Conservation (phyloP, 1,140 invertebrate genomes). For the Triops longicaudatus region DNA sequence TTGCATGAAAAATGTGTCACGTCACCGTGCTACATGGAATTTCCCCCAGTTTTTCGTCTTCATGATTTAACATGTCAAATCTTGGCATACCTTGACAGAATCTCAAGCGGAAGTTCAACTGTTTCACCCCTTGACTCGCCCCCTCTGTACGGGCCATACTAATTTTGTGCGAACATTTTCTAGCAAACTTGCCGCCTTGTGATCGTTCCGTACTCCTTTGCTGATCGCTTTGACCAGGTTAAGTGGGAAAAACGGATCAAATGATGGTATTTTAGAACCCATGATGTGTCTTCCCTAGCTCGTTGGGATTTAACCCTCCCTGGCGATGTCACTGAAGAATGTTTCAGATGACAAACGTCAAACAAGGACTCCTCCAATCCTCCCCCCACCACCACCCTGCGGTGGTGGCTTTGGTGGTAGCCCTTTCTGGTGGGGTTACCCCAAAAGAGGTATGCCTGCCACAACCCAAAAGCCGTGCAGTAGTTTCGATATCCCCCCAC, state of each 20-base stretch:
- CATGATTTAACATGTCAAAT: no score
- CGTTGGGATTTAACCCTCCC: neutral
- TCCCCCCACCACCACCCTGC: neutral
- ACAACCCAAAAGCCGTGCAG: neutral
- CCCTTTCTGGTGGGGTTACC: neutral
- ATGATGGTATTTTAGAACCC: neutral
- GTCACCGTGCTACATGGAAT: neutral
- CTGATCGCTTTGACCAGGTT: no score
- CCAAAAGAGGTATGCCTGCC: no score
- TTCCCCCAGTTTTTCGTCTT: neutral
- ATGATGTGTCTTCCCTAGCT: neutral
- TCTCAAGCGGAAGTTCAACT: no score
- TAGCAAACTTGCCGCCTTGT: no score
- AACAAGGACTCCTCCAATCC: neutral
- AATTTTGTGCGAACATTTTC: no score
- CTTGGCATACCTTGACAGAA: no score
- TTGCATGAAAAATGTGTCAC: neutral
- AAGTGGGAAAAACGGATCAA: neutral
- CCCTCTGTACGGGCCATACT: no score
- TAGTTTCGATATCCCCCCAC: neutral
- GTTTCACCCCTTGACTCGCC: no score
- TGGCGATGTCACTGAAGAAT: slow-evolving; percentile 7
- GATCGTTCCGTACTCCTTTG: no score
- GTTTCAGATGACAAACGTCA: slow-evolving; percentile 5
- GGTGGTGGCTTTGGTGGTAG: neutral